Percentiles rank a stretch among this genome's conserved stretches.
Conservation (phyloP, 1,140 invertebrate genomes). For the Sweltsa coloradensis region DNA sequence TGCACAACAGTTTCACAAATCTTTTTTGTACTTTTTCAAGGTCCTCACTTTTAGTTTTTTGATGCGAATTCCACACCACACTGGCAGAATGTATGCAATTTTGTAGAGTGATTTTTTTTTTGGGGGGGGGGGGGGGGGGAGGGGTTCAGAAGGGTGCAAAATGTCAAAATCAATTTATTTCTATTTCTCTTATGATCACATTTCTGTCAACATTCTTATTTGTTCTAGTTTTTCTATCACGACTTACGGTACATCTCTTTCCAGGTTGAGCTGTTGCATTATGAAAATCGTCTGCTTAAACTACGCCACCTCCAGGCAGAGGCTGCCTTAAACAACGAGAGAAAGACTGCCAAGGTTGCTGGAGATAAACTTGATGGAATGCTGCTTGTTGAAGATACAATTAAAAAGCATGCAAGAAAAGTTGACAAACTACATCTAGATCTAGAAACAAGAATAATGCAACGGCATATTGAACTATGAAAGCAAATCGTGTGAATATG, state of each 20-base stretch:
- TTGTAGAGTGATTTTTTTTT: no score
- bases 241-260: constrained; percentile 19
- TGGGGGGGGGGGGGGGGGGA: no score
- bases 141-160: no score
- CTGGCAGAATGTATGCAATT: no score
- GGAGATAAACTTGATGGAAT: constrained; percentile 46
- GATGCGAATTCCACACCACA: no score
- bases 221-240: background rate
- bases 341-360: constrained; percentile 40
- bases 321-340: constrained; percentile 48
- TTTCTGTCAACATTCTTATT: constrained; percentile 2
- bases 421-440: constrained; percentile 78
- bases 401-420: constrained; percentile 69
- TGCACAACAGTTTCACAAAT: no score
- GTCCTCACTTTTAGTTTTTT: no score
- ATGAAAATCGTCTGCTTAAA: constrained; percentile 75
- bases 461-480: constrained; percentile 60
- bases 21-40: no score
- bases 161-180: constrained; percentile 1
- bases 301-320: constrained; percentile 68
- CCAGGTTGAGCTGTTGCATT: constrained; percentile 72
- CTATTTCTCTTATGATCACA: constrained; percentile 10
- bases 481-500: background rate
- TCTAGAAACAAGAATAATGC: constrained; percentile 63
- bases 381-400: constrained; percentile 50